Conservation (phyloP, 37 sponge, comb jelly and placozoan genomes). For the Geodia barretti region DNA sequence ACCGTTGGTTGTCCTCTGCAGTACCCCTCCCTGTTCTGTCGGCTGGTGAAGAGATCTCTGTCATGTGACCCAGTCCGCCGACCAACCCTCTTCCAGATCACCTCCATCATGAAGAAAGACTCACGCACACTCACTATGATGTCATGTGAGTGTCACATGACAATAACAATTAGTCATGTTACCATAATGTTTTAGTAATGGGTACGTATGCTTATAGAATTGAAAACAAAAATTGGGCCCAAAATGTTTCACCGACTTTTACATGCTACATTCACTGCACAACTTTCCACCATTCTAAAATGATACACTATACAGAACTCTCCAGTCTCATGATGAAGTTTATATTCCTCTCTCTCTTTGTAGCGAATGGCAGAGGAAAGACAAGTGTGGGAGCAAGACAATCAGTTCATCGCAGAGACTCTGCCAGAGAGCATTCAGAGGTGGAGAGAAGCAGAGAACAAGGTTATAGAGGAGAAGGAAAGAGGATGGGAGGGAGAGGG, state of each 20-base stretch:
- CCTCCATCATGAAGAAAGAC: conserved; percentile 40
- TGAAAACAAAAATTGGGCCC: not conserved
- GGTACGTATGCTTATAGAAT: not conserved
- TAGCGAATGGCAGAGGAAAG: too few relatives aligned
- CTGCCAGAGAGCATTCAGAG: not conserved
- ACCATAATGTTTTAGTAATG: not conserved
- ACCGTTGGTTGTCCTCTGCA: too few relatives aligned
- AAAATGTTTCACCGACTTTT: too few relatives aligned
- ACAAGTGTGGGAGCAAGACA: too few relatives aligned
- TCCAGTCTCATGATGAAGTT: too few relatives aligned
- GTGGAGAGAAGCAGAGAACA: not conserved
- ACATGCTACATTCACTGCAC: too few relatives aligned
- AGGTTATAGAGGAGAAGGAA: not conserved
- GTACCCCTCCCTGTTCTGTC: conserved; percentile 46
- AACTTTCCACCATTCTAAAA: too few relatives aligned
- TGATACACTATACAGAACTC: too few relatives aligned
- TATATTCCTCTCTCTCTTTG: too few relatives aligned
- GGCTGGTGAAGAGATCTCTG: conserved; percentile 44
- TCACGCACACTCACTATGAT: conserved; percentile 36
- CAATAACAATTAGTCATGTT: not conserved
- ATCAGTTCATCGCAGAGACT: not conserved
- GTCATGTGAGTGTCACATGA: conserved; percentile 7
- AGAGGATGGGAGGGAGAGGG: too few relatives aligned
- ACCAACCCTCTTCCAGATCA: conserved; percentile 41
- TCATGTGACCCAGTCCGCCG: conserved; percentile 59